Conservation (phyloP, 2,888 invertebrate genomes). For the Vanessa cardui region DNA sequence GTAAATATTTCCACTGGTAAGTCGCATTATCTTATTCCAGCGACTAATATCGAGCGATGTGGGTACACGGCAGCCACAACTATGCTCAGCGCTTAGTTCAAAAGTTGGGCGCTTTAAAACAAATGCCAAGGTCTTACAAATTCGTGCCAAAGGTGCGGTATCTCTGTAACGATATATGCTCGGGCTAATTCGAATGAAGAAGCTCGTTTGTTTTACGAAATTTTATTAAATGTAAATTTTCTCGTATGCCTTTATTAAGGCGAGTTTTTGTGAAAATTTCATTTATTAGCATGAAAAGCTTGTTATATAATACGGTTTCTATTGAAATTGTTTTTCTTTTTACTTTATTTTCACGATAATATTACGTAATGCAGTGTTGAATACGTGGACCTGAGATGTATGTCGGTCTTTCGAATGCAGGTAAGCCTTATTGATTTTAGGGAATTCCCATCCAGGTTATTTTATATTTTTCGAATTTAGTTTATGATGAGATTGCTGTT, state of each 20-base stretch:
- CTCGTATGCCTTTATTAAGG: neutral
- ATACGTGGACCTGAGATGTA: no score
- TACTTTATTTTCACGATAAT: no score
- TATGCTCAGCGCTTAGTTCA: neutral
- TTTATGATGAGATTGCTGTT: no score
- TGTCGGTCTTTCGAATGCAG: no score
- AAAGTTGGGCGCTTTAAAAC: constrained; percentile 12
- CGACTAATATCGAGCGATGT: neutral
- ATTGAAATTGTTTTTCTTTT: no score
- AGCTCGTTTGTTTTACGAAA: constrained; percentile 13
- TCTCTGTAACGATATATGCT: constrained; percentile 18
- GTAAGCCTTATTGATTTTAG: no score
- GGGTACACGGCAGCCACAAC: neutral
- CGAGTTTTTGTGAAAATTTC: no score
- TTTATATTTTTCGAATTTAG: no score
- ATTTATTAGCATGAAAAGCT: no score
- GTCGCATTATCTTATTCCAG: neutral
- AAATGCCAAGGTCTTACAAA: constrained; percentile 12
- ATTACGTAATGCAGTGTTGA: no score
- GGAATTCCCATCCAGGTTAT: no score
- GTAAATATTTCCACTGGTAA: neutral
- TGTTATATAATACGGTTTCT: no score
- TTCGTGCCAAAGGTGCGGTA: neutral
- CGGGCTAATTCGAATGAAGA: constrained; percentile 9
- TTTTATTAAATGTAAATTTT: constrained; percentile 7